Evolutionary conservation across 1,140 invertebrate genomes (phyloP).

Genomic region (Acromyrmex echinatior): DNA sequence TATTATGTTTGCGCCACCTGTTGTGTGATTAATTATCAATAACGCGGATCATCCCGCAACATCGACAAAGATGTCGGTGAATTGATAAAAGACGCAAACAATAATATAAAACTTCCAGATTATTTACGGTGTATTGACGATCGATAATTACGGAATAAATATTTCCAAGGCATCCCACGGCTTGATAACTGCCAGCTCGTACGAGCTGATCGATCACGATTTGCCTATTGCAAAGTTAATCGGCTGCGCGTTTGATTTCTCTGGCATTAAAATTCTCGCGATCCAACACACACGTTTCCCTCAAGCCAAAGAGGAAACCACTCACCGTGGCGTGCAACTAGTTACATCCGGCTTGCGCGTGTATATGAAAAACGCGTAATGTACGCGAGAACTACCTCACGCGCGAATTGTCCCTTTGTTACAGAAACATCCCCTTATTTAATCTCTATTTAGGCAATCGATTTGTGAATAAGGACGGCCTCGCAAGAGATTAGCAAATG

Average conservation of each 20-base stretch:
- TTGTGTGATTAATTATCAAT: conserved; percentile 41
- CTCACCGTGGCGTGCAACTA: conserved; percentile 32
- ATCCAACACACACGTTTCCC: not conserved
- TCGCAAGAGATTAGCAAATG: not conserved
- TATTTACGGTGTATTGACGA: conserved; percentile 28
- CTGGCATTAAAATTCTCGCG: conserved; percentile 18
- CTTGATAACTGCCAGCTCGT: conserved; percentile 26
- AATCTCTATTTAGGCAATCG: conserved; percentile 82
- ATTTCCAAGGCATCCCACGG: not conserved
- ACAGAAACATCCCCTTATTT: conserved; percentile 78
- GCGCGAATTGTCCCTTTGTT: conserved; percentile 52
- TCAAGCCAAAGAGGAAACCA: conserved; percentile 9
- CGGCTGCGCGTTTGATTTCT: conserved; percentile 19
- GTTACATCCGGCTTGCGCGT: conserved; percentile 39
- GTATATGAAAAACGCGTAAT: conserved; percentile 13
- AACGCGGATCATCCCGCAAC: not conserved
- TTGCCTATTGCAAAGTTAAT: not conserved
- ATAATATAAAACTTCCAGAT: conserved; percentile 11
- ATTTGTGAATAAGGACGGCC: conserved; percentile 74
- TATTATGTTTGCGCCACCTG: not conserved
- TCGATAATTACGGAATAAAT: conserved; percentile 43
- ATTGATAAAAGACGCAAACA: not conserved
- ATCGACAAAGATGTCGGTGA: not conserved
- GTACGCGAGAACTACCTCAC: conserved; percentile 11
- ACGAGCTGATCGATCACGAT: conserved; percentile 20